A percentile compares a stretch with the other conserved stretches of the same genome.
Evolutionary conservation across 2,888 invertebrate species (phyloP).

Genomic region (Druceiella hillmani): DNA sequence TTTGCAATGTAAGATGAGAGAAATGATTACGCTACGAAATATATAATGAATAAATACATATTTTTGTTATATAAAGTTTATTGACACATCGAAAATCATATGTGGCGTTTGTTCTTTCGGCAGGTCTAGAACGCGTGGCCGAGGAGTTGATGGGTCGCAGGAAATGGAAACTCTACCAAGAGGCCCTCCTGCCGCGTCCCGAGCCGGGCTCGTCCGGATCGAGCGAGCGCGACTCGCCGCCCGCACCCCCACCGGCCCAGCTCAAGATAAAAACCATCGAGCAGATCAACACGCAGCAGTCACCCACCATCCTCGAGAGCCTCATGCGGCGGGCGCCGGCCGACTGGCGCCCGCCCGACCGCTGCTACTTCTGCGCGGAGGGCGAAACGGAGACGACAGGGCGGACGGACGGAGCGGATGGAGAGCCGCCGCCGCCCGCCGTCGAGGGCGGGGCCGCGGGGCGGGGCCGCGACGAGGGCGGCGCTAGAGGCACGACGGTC

Average conservation of each 20-base stretch:
- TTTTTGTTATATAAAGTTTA: neutral
- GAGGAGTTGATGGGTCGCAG: constrained; percentile 96
- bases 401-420: constrained; percentile 33
- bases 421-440: constrained; percentile 51
- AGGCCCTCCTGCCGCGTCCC: constrained; percentile 52
- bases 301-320: constrained; percentile 51
- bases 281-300: constrained; percentile 46
- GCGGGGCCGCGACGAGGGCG: too few species aligned
- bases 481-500: too few species aligned
- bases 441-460: constrained; percentile 34
- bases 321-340: constrained; percentile 48
- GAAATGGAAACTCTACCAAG: constrained; percentile 94
- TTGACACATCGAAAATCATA: neutral
- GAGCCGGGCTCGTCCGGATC: constrained; percentile 17
- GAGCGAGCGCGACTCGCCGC: constrained; percentile 33
- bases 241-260: constrained; percentile 41
- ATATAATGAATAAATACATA: neutral
- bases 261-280: constrained; percentile 51
- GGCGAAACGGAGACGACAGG: constrained; percentile 58
- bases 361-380: constrained; percentile 81
- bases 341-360: constrained; percentile 80
- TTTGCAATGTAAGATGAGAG: too few species aligned
- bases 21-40: neutral
- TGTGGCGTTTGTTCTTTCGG: constrained; percentile 29
- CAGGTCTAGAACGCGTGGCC: constrained; percentile 94